phyloP scores from a whole-genome alignment of 2,113 vertebrate species.

The Mus spicilegus region DNA sequence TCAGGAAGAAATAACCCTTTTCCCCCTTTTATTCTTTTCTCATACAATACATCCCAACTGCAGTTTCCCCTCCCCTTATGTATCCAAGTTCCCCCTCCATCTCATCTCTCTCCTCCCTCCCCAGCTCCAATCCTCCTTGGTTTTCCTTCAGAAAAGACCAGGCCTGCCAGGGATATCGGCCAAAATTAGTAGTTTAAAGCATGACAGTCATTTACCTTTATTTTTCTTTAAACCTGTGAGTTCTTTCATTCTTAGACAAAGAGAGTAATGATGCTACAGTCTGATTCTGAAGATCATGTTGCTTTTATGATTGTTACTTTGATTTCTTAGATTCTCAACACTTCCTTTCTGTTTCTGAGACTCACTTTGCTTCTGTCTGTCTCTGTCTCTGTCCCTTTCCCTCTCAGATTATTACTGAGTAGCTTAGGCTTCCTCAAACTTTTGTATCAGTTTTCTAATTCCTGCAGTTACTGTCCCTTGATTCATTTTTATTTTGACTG shows the following conservation, averaged over 20 bases:
- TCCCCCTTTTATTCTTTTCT: neutral
- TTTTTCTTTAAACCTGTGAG: neutral
- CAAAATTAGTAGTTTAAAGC: neutral
- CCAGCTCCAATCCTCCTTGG: neutral
- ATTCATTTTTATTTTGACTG: neutral
- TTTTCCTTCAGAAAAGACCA: neutral
- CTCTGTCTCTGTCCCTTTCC: neutral
- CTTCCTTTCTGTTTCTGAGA: neutral
- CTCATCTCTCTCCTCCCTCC: neutral
- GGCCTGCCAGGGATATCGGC: neutral
- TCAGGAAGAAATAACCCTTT: neutral
- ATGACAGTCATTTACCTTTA: neutral
- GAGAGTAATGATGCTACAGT: neutral
- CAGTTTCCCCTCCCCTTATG: neutral
- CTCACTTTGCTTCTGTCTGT: neutral
- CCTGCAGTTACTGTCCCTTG: neutral
- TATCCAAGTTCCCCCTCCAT: neutral
- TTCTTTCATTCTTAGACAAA: neutral
- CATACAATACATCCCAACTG: neutral
- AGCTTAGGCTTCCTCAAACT: neutral
- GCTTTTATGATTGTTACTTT: neutral
- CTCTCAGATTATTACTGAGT: no score
- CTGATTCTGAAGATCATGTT: neutral
- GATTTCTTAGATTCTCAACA: neutral
- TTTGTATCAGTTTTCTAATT: neutral